phyloP scores from a whole-genome alignment of 2,888 invertebrate genomes.

The Myathropa florea region DNA sequence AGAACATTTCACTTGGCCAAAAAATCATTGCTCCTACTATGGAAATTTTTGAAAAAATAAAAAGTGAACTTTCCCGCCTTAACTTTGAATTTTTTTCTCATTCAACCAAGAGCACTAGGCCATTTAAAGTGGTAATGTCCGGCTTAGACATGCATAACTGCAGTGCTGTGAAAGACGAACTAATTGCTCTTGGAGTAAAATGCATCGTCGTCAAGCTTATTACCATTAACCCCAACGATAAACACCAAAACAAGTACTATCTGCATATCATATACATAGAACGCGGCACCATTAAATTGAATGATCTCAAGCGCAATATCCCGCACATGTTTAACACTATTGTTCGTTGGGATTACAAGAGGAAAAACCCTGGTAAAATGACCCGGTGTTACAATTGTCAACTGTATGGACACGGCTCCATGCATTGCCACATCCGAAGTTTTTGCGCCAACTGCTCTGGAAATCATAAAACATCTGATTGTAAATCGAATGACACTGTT shows the following conservation, averaged over 20 bases:
- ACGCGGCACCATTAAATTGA: too few species aligned
- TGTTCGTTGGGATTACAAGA: conserved; percentile 12
- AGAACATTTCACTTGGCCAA: neutral
- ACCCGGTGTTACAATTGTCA: conserved; percentile 7
- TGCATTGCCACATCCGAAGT: too few species aligned
- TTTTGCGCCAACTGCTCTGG: too few species aligned
- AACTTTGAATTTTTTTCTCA: neutral
- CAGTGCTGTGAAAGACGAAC: conserved; percentile 1
- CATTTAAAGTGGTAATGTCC: neutral
- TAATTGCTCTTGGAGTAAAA: neutral
- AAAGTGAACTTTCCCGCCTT: neutral
- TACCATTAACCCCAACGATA: neutral
- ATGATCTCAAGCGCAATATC: conserved; percentile 2
- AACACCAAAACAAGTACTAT: neutral
- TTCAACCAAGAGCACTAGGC: neutral
- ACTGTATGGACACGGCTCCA: too few species aligned
- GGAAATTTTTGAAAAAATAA: neutral
- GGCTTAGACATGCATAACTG: neutral
- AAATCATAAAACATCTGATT: too few species aligned
- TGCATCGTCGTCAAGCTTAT: neutral
- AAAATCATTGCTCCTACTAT: neutral
- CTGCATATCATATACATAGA: neutral
- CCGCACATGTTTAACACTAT: conserved; percentile 1
- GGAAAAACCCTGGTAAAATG: neutral
- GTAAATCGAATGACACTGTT: too few species aligned